Percentiles rank a stretch among this genome's conserved stretches.
phyloP scores from a whole-genome alignment of 2,888 invertebrate genomes.

The Netelia melanura region DNA sequence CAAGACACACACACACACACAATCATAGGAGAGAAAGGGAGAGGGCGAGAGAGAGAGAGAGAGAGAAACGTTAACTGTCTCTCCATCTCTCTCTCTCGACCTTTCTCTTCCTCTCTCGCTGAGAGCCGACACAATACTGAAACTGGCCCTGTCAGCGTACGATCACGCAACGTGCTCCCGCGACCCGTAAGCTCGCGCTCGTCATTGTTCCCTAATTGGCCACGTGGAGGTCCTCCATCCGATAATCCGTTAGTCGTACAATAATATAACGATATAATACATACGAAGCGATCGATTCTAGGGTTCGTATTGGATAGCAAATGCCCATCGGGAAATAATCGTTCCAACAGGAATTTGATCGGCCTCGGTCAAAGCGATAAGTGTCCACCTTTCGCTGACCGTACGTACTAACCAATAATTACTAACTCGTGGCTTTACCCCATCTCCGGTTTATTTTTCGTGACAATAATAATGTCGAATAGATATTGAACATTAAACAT shows the following conservation, averaged over 20 bases:
- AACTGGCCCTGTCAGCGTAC: slow-evolving; percentile 63
- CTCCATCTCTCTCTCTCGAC: slow-evolving; percentile 4
- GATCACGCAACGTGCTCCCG: slow-evolving; percentile 46
- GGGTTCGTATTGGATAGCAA: not conserved
- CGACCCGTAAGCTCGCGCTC: slow-evolving; percentile 44
- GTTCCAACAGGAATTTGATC: not conserved
- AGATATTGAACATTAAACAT: too few relatives aligned
- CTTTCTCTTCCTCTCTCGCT: slow-evolving; percentile 45
- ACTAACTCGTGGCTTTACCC: not conserved
- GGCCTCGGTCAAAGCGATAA: too few relatives aligned
- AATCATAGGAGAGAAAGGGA: too few relatives aligned
- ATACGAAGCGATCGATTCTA: slow-evolving; percentile 30
- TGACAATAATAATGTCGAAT: too few relatives aligned
- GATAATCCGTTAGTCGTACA: slow-evolving; percentile 38
- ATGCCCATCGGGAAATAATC: not conserved
- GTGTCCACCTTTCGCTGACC: too few relatives aligned
- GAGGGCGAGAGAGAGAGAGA: too few relatives aligned
- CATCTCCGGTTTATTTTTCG: too few relatives aligned
- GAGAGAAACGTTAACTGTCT: slow-evolving; percentile 1
- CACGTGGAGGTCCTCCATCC: slow-evolving; percentile 47
- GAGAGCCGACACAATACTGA: slow-evolving; percentile 70
- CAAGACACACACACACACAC: slow-evolving; percentile 4
- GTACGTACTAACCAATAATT: not conserved
- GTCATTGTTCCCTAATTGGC: slow-evolving; percentile 69
- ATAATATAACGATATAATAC: slow-evolving; percentile 43